phyloP scores from a whole-genome alignment of 1,140 invertebrate species.

The Aphis gossypii region DNA sequence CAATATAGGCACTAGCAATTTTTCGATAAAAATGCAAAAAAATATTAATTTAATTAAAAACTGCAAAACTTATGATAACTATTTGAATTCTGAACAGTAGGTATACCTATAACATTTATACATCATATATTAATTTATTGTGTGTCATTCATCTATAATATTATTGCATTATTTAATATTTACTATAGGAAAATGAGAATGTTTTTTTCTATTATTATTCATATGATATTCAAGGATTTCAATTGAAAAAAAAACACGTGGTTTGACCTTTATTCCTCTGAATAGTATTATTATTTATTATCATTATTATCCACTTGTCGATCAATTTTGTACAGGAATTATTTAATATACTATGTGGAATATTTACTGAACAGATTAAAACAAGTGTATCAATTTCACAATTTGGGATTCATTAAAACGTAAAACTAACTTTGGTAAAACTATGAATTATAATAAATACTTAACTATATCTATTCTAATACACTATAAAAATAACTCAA shows the following conservation, averaged over 20 bases:
- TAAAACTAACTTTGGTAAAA: not conserved
- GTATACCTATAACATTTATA: not conserved
- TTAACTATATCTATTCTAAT: not conserved
- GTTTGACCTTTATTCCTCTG: not conserved
- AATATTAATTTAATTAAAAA: not conserved
- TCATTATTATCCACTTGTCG: not conserved
- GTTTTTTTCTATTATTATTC: not conserved
- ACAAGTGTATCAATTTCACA: not conserved
- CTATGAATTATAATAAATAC: not conserved
- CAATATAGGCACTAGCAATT: not conserved
- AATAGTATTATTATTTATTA: not conserved
- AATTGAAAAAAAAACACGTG: not conserved
- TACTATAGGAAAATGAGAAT: not conserved
- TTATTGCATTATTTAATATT: too few species aligned
- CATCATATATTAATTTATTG: not conserved
- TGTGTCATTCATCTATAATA: too few species aligned
- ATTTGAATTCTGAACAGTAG: not conserved
- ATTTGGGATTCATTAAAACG: not conserved
- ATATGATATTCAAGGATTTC: slow-evolving; percentile 9
- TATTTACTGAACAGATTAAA: not conserved
- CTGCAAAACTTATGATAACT: too few species aligned
- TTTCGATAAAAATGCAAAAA: not conserved
- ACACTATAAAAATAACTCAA: not conserved
- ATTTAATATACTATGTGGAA: not conserved
- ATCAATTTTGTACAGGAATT: not conserved